These are phyloP conservation scores for Pemphigus obesinymphae DNA, from an alignment of 1,140 invertebrate genomes.

Conservation along the genomic window DNA sequence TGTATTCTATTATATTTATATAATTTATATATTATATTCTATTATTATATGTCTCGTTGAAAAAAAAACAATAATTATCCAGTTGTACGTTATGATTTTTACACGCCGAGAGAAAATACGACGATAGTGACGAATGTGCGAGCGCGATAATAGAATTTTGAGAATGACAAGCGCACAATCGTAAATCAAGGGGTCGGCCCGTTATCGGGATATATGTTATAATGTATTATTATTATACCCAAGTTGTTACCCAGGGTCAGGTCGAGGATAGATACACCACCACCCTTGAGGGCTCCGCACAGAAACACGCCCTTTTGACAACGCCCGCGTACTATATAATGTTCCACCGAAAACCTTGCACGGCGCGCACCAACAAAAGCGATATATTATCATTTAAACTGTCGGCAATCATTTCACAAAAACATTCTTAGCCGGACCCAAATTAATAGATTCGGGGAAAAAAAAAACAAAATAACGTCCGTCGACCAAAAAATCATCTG, in stretches of 20 bases:
- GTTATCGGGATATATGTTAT: no score
- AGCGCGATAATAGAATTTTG: conserved; percentile 20
- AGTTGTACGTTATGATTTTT: no score
- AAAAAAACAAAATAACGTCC: not conserved
- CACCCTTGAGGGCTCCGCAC: not conserved
- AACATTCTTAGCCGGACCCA: conserved; percentile 7
- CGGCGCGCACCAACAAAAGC: conserved; percentile 10
- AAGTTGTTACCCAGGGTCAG: conserved; percentile 25
- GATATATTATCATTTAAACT: conserved; percentile 28
- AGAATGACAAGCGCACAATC: conserved; percentile 26
- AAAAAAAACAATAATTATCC: no score
- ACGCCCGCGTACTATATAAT: not conserved
- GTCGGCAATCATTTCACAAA: conserved; percentile 37
- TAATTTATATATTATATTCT: no score
- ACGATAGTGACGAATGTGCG: not conserved
- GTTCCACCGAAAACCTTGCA: not conserved
- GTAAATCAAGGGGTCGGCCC: conserved; percentile 38
- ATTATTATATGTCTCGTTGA: no score
- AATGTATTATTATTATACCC: no score
- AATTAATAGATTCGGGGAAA: conserved; percentile 37
- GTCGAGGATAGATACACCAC: not conserved
- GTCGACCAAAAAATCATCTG: not conserved
- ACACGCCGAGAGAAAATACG: no score
- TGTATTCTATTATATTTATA: no score
- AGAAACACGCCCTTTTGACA: conserved; percentile 10